Conservation (phyloP, 2,797 vertebrate species). For the Aphelocoma californica region DNA sequence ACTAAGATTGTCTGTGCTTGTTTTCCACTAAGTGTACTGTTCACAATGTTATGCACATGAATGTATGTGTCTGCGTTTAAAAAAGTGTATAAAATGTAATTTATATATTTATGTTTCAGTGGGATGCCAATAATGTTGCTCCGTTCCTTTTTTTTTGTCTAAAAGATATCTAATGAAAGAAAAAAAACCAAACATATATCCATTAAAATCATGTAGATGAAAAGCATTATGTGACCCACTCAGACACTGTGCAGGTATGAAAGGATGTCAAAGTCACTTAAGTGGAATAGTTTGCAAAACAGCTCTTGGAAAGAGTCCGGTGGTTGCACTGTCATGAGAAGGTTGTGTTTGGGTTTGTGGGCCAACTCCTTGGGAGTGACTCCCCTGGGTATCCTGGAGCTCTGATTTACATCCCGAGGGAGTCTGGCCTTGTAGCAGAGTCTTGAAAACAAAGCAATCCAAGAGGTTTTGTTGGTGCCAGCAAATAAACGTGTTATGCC, state of each 20-base stretch:
- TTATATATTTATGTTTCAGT: conserved; percentile 74
- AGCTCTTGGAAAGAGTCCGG: neutral
- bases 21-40: conserved; percentile 60
- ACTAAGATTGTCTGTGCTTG: conserved; percentile 66
- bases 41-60: conserved; percentile 66
- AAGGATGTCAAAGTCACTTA: conserved; percentile 19
- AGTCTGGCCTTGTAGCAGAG: neutral
- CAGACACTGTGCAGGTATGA: conserved; percentile 55
- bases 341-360: neutral
- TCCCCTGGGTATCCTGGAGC: neutral
- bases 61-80: conserved; percentile 71
- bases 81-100: conserved; percentile 67
- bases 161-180: conserved; percentile 57
- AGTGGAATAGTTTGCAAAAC: conserved; percentile 30
- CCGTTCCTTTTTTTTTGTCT: conserved; percentile 43
- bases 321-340: conserved; percentile 3
- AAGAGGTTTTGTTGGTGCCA: conserved; percentile 33
- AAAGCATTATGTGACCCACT: conserved; percentile 49
- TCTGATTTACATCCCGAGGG: neutral
- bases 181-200: conserved; percentile 3
- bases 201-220: conserved; percentile 62
- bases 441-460: neutral
- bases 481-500: conserved; percentile 27
- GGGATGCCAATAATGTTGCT: conserved; percentile 64
- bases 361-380: neutral